These are phyloP conservation scores for Scomber japonicus DNA, from an alignment of 2,113 vertebrate species.

Conservation along the genomic window DNA sequence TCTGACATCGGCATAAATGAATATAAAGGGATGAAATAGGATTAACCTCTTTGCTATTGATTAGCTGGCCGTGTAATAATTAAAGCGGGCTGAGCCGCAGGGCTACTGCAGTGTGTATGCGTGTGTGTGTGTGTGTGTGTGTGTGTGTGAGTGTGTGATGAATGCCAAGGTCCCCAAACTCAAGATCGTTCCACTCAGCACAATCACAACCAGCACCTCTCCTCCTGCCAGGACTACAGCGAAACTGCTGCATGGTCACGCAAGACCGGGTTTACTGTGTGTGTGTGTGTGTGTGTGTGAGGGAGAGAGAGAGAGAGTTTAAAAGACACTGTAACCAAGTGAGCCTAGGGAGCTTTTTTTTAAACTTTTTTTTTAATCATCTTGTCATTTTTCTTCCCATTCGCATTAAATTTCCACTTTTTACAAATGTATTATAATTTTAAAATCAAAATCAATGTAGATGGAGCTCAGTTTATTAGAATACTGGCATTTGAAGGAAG, in stretches of 20 bases:
- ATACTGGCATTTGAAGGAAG: neutral
- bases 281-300: slow-evolving; percentile 25
- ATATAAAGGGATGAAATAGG: slow-evolving; percentile 78
- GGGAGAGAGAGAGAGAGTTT: too few species aligned
- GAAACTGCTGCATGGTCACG: slow-evolving; percentile 43
- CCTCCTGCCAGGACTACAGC: slow-evolving; percentile 40
- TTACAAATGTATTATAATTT: neutral
- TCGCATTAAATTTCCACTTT: neutral
- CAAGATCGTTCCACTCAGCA: slow-evolving; percentile 72
- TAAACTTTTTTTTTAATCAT: neutral
- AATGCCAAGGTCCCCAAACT: slow-evolving; percentile 73
- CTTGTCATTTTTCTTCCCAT: neutral
- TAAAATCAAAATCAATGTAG: neutral
- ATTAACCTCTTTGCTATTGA: slow-evolving; percentile 79
- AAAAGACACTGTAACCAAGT: neutral
- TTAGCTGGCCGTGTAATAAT: slow-evolving; percentile 75
- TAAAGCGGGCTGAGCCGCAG: slow-evolving; percentile 71
- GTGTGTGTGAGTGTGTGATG: slow-evolving; percentile 58
- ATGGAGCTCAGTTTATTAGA: neutral
- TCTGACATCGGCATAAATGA: slow-evolving; percentile 69
- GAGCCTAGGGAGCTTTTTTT: neutral
- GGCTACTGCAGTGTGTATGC: slow-evolving; percentile 62
- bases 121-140: slow-evolving; percentile 30
- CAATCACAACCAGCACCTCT: slow-evolving; percentile 49
- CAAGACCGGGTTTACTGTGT: slow-evolving; percentile 28